Percentiles rank a stretch among this genome's conserved stretches.
These are phyloP conservation scores for Eristalis arbustorum DNA, from an alignment of 2,888 invertebrate species.

Conservation along the genomic window DNA sequence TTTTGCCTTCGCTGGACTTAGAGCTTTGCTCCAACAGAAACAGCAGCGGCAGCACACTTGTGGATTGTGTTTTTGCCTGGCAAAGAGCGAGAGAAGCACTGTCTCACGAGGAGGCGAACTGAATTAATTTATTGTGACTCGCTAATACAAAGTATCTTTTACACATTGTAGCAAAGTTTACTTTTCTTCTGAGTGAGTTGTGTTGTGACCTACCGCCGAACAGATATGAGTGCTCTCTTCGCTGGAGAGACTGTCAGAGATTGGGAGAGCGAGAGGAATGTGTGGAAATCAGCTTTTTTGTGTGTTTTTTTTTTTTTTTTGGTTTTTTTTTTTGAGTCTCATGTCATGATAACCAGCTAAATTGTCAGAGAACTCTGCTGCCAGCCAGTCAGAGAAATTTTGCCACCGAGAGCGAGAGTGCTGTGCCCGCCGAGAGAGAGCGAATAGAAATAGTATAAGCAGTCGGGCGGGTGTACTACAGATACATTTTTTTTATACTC, in stretches of 20 bases:
- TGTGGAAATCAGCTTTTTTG: constrained; percentile 47
- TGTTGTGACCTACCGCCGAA: background rate
- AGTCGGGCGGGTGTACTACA: constrained; percentile 47
- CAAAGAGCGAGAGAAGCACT: constrained; percentile 1
- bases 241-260: background rate
- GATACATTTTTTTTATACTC: constrained; percentile 50
- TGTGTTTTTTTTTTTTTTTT: too few species aligned
- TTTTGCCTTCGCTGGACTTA: background rate
- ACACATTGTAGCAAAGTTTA: constrained; percentile 23
- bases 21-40: background rate
- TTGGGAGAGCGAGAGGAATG: background rate
- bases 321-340: too few species aligned
- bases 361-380: constrained; percentile 3
- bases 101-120: constrained; percentile 3
- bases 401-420: constrained; percentile 24
- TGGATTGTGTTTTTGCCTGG: constrained; percentile 25
- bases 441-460: constrained; percentile 43
- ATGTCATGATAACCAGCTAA: constrained; percentile 51
- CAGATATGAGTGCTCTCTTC: background rate
- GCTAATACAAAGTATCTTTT: constrained; percentile 39
- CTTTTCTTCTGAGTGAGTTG: constrained; percentile 3
- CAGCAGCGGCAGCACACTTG: constrained; percentile 22
- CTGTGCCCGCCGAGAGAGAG: constrained; percentile 33
- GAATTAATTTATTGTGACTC: constrained; percentile 46
- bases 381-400: constrained; percentile 18